Percentiles rank a stretch among this genome's conserved stretches.
phyloP scores from a whole-genome alignment of 2,888 invertebrate species.

The Apeira syringaria region DNA sequence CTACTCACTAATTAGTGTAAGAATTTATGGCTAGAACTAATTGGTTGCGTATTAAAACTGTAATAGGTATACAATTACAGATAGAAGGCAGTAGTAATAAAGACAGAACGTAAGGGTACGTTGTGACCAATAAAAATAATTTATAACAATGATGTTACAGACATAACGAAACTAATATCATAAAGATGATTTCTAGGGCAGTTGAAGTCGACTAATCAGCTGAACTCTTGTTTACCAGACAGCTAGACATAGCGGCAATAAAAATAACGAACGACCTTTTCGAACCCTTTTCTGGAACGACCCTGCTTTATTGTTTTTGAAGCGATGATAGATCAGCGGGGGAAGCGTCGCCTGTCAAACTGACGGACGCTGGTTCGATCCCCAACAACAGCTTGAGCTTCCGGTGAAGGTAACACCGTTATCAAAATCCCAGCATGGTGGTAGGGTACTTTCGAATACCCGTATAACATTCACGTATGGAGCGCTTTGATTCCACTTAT shows the following conservation, averaged over 20 bases:
- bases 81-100: no score
- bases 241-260: constrained; percentile 3
- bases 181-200: constrained; percentile 13
- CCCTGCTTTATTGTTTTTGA: neutral
- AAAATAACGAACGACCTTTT: no score
- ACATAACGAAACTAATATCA: constrained; percentile 8
- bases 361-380: no score
- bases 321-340: no score
- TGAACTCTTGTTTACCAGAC: constrained; percentile 13
- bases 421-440: no score
- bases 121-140: constrained; percentile 5
- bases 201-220: constrained; percentile 14
- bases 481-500: no score
- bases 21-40: constrained; percentile 49
- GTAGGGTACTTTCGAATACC: no score
- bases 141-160: constrained; percentile 1
- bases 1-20: constrained; percentile 42
- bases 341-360: no score
- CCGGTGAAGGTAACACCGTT: no score
- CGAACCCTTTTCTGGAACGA: neutral
- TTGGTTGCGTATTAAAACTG: constrained; percentile 42
- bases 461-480: no score
- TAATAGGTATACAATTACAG: constrained; percentile 15
- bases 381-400: no score
- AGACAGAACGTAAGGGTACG: constrained; percentile 18